A percentile compares a stretch with the other conserved stretches of the same genome.
Conservation (phyloP, 2,113 vertebrate species). For the Cebidichthys violaceus region DNA sequence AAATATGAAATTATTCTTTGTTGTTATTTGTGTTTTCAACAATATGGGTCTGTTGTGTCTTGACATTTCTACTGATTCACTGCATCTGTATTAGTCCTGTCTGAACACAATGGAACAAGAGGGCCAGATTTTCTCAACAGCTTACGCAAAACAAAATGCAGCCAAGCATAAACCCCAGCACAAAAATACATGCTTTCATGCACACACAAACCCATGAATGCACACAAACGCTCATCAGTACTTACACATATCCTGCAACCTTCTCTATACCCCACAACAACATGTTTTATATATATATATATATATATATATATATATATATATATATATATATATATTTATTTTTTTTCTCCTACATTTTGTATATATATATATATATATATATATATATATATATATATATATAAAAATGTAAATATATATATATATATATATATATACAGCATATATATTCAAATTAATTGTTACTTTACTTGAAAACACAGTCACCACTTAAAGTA, state of each 20-base stretch:
- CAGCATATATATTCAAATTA: neutral
- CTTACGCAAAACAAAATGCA: slow-evolving; percentile 10
- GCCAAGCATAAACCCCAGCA: slow-evolving; percentile 5
- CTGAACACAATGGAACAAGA: slow-evolving; percentile 4
- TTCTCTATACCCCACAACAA: neutral
- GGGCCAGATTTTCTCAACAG: slow-evolving; percentile 18
- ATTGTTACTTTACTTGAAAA: neutral
- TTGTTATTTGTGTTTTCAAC: slow-evolving; percentile 1
- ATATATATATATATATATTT: no score
- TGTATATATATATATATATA: no score
- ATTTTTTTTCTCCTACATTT: no score
- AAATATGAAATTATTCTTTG: slow-evolving; percentile 14
- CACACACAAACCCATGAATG: slow-evolving; percentile 4
- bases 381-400: no score
- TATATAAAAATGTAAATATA: no score
- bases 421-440: no score
- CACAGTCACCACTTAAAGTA: neutral
- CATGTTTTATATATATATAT: no score
- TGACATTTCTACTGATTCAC: slow-evolving; percentile 18
- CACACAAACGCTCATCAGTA: slow-evolving; percentile 19
- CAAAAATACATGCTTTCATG: neutral
- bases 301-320: no score
- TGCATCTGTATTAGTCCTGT: slow-evolving; percentile 5
- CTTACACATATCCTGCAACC: neutral
- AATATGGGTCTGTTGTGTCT: neutral